Percentiles rank a stretch among this genome's conserved stretches.
Conservation (phyloP, 2,888 invertebrate genomes). For the Chloroclysta siterata region DNA sequence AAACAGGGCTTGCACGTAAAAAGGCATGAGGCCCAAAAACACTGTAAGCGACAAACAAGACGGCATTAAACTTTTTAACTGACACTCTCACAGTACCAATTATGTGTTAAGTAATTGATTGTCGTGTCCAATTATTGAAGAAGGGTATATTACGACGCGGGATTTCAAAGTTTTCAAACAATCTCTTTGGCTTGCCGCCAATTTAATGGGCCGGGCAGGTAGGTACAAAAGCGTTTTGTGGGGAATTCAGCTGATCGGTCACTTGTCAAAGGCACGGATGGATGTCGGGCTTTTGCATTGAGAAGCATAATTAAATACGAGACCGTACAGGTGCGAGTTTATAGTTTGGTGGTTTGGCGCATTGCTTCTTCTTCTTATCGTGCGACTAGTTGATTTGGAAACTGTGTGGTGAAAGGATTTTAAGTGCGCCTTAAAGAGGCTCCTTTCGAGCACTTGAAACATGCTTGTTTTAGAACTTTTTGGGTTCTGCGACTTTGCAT, state of each 20-base stretch:
- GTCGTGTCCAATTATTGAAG: constrained; percentile 26
- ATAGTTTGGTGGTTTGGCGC: background rate
- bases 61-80: constrained; percentile 6
- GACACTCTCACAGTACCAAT: constrained; percentile 17
- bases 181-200: constrained; percentile 38
- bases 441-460: too few relatives aligned
- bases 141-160: constrained; percentile 23
- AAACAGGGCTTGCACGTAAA: too few relatives aligned
- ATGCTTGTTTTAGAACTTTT: too few relatives aligned
- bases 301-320: constrained; percentile 13
- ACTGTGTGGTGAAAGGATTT: too few relatives aligned
- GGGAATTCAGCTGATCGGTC: constrained; percentile 33
- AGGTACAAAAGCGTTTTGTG: constrained; percentile 19
- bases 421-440: too few relatives aligned
- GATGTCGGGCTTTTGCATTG: constrained; percentile 20
- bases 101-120: constrained; percentile 22
- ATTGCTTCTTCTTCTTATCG: background rate
- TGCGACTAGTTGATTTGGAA: too few relatives aligned
- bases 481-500: too few relatives aligned
- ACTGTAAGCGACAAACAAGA: constrained; percentile 3
- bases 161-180: constrained; percentile 31
- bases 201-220: constrained; percentile 23
- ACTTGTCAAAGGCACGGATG: constrained; percentile 33
- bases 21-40: constrained; percentile 2
- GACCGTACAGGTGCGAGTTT: constrained; percentile 3